These are phyloP conservation scores for Siphamia tubifer DNA, from an alignment of 2,113 vertebrate genomes.

Conservation along the genomic window DNA sequence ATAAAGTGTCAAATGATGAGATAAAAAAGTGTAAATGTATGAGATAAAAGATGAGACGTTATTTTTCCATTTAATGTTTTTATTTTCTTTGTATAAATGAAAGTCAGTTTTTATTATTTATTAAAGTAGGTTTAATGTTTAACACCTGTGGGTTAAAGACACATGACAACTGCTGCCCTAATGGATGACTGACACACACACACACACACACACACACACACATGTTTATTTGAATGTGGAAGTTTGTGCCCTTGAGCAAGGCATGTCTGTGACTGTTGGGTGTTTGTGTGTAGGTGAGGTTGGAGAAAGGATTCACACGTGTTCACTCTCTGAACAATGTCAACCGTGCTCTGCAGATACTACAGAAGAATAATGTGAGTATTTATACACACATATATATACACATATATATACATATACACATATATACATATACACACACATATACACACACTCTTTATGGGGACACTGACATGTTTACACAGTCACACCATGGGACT, in stretches of 20 bases:
- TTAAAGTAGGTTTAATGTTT: too few relatives aligned
- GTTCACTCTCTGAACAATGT: constrained; percentile 99
- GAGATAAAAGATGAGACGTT: too few relatives aligned
- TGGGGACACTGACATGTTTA: too few relatives aligned
- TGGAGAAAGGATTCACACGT: constrained; percentile 93
- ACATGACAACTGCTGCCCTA: constrained; percentile 5
- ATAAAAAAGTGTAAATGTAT: too few relatives aligned
- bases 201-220: background rate
- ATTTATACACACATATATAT: background rate
- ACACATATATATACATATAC: background rate
- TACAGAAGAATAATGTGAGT: constrained; percentile 98
- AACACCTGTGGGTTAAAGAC: too few relatives aligned
- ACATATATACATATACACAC: too few relatives aligned
- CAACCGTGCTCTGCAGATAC: constrained; percentile 93
- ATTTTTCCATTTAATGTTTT: too few relatives aligned
- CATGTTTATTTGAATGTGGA: constrained; percentile 28
- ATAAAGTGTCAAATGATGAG: too few relatives aligned
- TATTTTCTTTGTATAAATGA: too few relatives aligned
- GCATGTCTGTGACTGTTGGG: constrained; percentile 21
- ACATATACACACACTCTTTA: too few relatives aligned
- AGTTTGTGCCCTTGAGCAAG: constrained; percentile 30
- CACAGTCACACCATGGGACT: too few relatives aligned
- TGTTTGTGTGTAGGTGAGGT: constrained; percentile 83
- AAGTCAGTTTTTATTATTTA: too few relatives aligned
- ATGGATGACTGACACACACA: background rate